A percentile compares a stretch with the other conserved stretches of the same genome.
Conservation (phyloP, 30 jellyfish, hydroid and myxozoan species). For the Rhopilema esculentum region DNA sequence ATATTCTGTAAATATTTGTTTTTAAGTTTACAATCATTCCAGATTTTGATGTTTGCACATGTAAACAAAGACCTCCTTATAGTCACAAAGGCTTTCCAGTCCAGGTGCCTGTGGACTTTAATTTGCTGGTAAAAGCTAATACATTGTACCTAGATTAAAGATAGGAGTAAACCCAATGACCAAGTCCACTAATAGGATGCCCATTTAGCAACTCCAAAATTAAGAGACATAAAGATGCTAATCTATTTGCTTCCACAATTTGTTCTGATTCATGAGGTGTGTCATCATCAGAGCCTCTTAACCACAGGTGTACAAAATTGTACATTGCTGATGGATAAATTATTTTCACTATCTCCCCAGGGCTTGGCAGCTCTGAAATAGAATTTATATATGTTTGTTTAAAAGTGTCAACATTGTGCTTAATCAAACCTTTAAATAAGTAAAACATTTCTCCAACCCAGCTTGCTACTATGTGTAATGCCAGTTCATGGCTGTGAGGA, state of each 20-base stretch:
- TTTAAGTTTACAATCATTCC: background rate
- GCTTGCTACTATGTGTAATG: slow-evolving; percentile 57
- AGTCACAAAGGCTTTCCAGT: background rate
- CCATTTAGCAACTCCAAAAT: slow-evolving; percentile 64
- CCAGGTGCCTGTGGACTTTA: no score
- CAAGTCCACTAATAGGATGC: slow-evolving; percentile 51
- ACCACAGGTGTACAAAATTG: slow-evolving; percentile 60
- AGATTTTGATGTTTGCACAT: no score
- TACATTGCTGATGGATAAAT: slow-evolving; percentile 73
- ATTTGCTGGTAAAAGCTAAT: no score
- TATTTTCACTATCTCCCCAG: slow-evolving; percentile 49
- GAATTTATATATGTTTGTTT: slow-evolving; percentile 49
- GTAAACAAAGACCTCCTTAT: background rate
- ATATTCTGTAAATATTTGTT: background rate
- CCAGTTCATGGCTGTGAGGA: slow-evolving; percentile 51
- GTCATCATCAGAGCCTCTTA: slow-evolving; percentile 38
- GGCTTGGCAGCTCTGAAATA: slow-evolving; percentile 63
- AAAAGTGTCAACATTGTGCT: slow-evolving; percentile 42
- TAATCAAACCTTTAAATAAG: slow-evolving; percentile 37
- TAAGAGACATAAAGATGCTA: slow-evolving; percentile 25
- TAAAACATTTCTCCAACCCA: slow-evolving; percentile 76
- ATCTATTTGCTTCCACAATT: slow-evolving; percentile 16
- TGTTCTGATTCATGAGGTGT: slow-evolving; percentile 12
- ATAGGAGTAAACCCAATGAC: slow-evolving; percentile 61
- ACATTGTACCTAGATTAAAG: background rate